Evolutionary conservation across 2,113 vertebrate genomes (phyloP), one percentile per base, ranked within the genome.

Genomic region (Phalacrocorax brasilianus): DNA sequence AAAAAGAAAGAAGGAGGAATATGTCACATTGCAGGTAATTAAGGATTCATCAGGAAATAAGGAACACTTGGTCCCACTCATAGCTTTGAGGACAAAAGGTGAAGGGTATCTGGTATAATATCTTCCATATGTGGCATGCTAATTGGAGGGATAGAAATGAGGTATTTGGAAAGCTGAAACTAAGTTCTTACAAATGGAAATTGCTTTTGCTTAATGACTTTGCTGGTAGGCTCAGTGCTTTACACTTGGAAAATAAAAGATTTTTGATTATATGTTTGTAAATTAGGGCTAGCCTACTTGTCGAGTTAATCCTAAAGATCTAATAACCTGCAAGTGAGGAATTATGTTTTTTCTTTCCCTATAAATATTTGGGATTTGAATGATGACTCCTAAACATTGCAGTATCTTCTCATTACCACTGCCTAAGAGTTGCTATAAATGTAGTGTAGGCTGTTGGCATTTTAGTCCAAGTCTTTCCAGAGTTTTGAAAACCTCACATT

Each of bases 11-110:
- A 92, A 95, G 96, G 77, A 96, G 94, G 92, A 95, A 79, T 95
- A 91, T 96, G 94, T 97, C 95, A 95, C 70, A 70, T 97, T 96
- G 77, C 95, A 95, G 84, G 92, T 95, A 97, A 95, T 97, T 97
- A 97, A 95, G 86, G 96, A 91, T 95, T 97, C 92, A 95, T 95
- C 94, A 95, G 95, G 95, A 97, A 94, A 85, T 95, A 97, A 89
- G 30, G 95, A 97, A 91, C 92, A 92, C 86, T 95, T 93, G 81
- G 94, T 82, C 74, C 49, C 49, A 85, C 73, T 92, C 84, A 52
- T 89, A 94, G 89, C 71, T 96, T 70, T 88, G 77, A 94, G 94
- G 94, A 96, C 89, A 94, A 96, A 92, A 97, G 96, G 92, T 95
- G 92, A 97, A 95, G 96, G 42, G 21, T 85, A 96, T 94, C 86